Evolutionary conservation across 2,888 invertebrate genomes (phyloP), one percentile per base, ranked within the genome.

Genomic region (Trimorus sp.): DNA sequence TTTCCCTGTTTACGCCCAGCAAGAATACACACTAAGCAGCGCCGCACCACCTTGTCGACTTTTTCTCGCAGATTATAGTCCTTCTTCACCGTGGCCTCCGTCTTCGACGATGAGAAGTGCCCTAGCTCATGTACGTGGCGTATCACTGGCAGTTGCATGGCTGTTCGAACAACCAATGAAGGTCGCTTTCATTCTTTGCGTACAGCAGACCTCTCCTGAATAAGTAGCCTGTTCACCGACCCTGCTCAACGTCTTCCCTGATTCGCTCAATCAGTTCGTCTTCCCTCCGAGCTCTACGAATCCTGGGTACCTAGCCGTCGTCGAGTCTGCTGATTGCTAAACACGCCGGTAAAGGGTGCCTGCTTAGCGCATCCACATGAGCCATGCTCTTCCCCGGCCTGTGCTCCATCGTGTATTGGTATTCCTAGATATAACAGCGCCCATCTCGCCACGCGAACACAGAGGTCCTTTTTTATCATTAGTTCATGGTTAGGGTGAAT

Each of bases 361-460:
- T n/a, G n/a, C 59, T 59, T 8, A 59, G 16, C 26, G 59, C 59
- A 16, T 59, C 42, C 9, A 42, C 59, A 16, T 59, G 59, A 8
- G 9, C n/a, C 42, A 60, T 60, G 5, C 59, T 60, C 15, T 7
- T 12, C 3, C 42, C 59, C 11, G 59, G 11, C 7, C 59, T 40
- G 12, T 60, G 42, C 16, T 60, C 59, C 3, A 60, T 60, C 11
- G 15, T 45, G 45, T 60, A 60, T 3, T n/a, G 15, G 16, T 42
- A 60, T 1, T 60, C 45, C 14, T 60, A 16, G 0, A 45, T n/a
- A 16, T 5, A 36, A 60, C 59, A 60, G 8, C 16, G 45, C 42
- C 59, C 59, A 60, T 16, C 59, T 60, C 14, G 59, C 59, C 6
- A 60, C 16, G 1, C 38, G 59, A 60, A 38, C 59, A 12, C 42